Evolutionary conservation across 2,113 vertebrate genomes (phyloP).

Genomic region (Alligator mississippiensis): DNA sequence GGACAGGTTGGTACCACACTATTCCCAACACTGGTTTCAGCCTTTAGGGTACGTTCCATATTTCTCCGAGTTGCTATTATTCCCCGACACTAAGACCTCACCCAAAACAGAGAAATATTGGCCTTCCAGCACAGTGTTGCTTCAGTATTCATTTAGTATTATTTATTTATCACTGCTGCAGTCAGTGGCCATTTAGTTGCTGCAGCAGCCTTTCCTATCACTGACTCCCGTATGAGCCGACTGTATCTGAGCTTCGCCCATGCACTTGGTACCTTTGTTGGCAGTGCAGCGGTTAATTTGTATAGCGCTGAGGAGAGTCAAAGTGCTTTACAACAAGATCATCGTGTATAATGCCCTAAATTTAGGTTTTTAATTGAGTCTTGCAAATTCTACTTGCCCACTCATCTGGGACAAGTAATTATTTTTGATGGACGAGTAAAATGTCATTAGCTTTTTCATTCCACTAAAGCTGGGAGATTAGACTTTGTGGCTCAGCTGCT

Average conservation of each 20-base stretch:
- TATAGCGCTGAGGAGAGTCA: slow-evolving; percentile 28
- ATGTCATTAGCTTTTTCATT: slow-evolving; percentile 59
- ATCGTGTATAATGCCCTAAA: slow-evolving; percentile 40
- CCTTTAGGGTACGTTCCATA: not conserved
- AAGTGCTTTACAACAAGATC: slow-evolving; percentile 48
- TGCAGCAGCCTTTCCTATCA: slow-evolving; percentile 11
- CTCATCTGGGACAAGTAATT: slow-evolving; percentile 67
- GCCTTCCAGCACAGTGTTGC: not conserved
- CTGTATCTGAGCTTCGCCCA: slow-evolving; percentile 26
- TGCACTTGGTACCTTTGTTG: not conserved
- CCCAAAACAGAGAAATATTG: not conserved
- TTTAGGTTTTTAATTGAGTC: slow-evolving; percentile 60
- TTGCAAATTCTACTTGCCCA: slow-evolving; percentile 60
- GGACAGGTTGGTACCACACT: not conserved
- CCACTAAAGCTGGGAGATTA: slow-evolving; percentile 63
- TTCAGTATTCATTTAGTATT: slow-evolving; percentile 7
- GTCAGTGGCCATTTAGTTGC: not conserved
- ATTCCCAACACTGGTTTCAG: not conserved
- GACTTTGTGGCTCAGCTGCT: slow-evolving; percentile 51
- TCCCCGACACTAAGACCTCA: not conserved
- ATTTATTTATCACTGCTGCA: not conserved
- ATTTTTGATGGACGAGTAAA: slow-evolving; percentile 71
- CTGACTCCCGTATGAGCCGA: not conserved
- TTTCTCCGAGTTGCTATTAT: rapidly evolving
- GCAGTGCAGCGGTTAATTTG: slow-evolving; percentile 60